These are phyloP conservation scores for Nomada hirtipes DNA, from an alignment of 2,888 invertebrate genomes.

Conservation along the genomic window DNA sequence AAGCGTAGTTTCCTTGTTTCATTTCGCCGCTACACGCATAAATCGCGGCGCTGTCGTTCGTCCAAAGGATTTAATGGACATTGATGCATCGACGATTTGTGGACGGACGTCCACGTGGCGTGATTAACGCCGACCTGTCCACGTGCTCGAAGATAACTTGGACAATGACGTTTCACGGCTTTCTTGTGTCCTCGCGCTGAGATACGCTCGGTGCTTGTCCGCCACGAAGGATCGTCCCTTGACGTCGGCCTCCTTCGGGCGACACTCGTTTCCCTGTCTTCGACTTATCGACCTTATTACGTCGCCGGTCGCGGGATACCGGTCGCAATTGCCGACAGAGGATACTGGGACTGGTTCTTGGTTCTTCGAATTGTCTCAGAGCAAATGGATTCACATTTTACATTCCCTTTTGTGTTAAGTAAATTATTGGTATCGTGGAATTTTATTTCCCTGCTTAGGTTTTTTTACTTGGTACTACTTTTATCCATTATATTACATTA, in stretches of 20 bases:
- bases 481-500: too few species aligned
- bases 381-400: too few species aligned
- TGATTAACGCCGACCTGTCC: conserved; percentile 78
- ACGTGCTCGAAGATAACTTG: conserved; percentile 39
- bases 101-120: conserved; percentile 68
- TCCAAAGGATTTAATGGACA: conserved; percentile 77
- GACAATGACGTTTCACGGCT: conserved; percentile 61
- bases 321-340: background rate
- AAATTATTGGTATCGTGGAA: too few species aligned
- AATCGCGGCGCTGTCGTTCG: conserved; percentile 36
- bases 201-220: conserved; percentile 52
- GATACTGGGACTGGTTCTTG: too few species aligned
- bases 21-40: background rate
- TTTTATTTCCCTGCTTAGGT: too few species aligned
- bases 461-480: too few species aligned
- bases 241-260: conserved; percentile 48
- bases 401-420: too few species aligned
- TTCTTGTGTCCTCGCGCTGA: conserved; percentile 51
- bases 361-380: too few species aligned
- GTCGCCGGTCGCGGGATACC: conserved; percentile 36
- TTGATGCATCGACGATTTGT: conserved; percentile 79
- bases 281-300: conserved; percentile 72
- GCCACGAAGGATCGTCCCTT: conserved; percentile 31
- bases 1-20: background rate
- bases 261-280: conserved; percentile 36